phyloP scores from a whole-genome alignment of 2,888 invertebrate species.

The Tortrix viridana region DNA sequence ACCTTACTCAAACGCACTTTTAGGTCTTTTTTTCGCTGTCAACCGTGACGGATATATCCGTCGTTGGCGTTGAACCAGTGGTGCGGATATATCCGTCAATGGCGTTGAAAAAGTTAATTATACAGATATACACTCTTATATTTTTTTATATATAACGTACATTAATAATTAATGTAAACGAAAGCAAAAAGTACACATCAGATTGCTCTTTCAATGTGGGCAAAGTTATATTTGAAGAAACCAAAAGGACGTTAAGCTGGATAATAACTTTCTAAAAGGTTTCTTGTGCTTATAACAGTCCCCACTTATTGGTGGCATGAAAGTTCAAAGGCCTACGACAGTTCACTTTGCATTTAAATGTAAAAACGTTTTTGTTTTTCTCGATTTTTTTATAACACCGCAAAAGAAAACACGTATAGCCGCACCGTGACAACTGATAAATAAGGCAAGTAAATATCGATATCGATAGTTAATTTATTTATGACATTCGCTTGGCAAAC shows the following conservation, averaged over 20 bases:
- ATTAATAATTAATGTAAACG: too few relatives aligned
- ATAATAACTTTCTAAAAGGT: not conserved
- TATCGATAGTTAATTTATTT: constrained; percentile 15
- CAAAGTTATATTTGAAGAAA: not conserved
- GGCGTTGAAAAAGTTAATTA: too few relatives aligned
- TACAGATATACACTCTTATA: too few relatives aligned
- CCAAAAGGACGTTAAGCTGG: not conserved
- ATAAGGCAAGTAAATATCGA: not conserved
- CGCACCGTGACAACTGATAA: not conserved
- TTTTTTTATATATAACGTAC: too few relatives aligned
- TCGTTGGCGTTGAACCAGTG: too few relatives aligned
- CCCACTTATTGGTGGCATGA: constrained; percentile 12
- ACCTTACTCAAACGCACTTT: too few relatives aligned
- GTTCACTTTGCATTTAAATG: not conserved
- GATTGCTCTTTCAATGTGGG: too few relatives aligned
- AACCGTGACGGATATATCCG: too few relatives aligned
- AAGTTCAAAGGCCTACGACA: constrained; percentile 30
- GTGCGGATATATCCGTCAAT: too few relatives aligned
- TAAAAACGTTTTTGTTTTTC: constrained; percentile 11
- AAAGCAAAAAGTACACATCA: too few relatives aligned
- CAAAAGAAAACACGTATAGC: constrained; percentile 1
- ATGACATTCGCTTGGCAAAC: not conserved
- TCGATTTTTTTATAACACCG: constrained; percentile 3
- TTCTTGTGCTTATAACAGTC: constrained; percentile 9
- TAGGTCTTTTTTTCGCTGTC: too few relatives aligned